phyloP scores from a whole-genome alignment of 2,888 invertebrate genomes.

The Toxonevra muliebris region DNA sequence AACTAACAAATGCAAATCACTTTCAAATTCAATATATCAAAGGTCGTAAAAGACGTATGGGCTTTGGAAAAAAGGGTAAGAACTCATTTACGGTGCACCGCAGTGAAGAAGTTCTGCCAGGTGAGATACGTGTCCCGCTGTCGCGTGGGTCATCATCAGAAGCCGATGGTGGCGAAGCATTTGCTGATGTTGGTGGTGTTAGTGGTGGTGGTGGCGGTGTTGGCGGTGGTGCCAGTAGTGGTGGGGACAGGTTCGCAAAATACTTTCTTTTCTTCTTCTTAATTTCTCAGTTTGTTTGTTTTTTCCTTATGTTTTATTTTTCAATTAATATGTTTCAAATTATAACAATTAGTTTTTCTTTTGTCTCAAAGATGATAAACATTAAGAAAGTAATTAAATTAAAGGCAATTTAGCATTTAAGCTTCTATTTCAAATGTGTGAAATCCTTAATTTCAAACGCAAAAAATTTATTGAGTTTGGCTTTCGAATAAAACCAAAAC shows the following conservation, averaged over 20 bases:
- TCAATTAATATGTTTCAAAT: slow-evolving; percentile 37
- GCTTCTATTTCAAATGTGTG: too few species aligned
- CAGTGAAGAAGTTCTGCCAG: slow-evolving; percentile 96
- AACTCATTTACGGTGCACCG: slow-evolving; percentile 97
- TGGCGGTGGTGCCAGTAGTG: slow-evolving; percentile 65
- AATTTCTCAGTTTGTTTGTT: slow-evolving; percentile 36
- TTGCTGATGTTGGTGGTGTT: slow-evolving; percentile 67
- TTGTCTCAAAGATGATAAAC: slow-evolving; percentile 43
- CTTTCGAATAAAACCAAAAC: not conserved
- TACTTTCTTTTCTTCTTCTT: slow-evolving; percentile 31
- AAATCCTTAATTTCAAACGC: too few species aligned
- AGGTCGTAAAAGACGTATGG: slow-evolving; percentile 94
- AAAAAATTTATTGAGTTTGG: too few species aligned
- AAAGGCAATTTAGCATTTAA: not conserved
- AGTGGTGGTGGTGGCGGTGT: slow-evolving; percentile 74
- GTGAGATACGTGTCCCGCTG: slow-evolving; percentile 72
- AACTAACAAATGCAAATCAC: slow-evolving; percentile 35
- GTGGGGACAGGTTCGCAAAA: slow-evolving; percentile 75
- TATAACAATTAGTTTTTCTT: slow-evolving; percentile 39
- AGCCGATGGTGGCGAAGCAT: slow-evolving; percentile 89
- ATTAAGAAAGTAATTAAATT: slow-evolving; percentile 27
- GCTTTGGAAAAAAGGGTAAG: slow-evolving; percentile 94
- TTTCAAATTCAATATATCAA: slow-evolving; percentile 39
- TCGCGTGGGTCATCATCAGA: slow-evolving; percentile 91
- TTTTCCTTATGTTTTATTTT: slow-evolving; percentile 37